A percentile compares a stretch with the other conserved stretches of the same genome.
Evolutionary conservation across 64 coral and sea anemone species (phyloP).

Genomic region (Cladopsammia gracilis): DNA sequence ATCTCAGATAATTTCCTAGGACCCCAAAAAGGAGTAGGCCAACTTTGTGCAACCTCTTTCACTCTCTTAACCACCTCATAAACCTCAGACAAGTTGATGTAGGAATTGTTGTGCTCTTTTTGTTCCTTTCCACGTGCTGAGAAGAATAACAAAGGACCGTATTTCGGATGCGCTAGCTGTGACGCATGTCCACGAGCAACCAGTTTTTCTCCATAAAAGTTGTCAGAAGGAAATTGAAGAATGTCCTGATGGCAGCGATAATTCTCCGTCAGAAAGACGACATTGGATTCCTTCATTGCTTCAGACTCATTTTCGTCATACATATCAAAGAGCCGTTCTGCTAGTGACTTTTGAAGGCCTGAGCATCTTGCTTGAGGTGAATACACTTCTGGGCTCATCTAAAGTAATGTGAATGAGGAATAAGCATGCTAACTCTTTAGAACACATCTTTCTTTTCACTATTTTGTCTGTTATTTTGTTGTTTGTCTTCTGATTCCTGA

Average conservation of each 20-base stretch:
- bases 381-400: constrained; percentile 79
- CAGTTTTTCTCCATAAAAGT: constrained; percentile 73
- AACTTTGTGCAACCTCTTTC: constrained; percentile 43
- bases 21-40: constrained; percentile 47
- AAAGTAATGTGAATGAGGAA: background rate
- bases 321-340: constrained; percentile 62
- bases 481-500: too few species aligned
- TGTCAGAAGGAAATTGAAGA: constrained; percentile 73
- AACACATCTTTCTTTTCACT: too few species aligned
- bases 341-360: constrained; percentile 55
- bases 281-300: background rate
- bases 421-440: too few species aligned
- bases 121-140: constrained; percentile 51
- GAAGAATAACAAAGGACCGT: constrained; percentile 64
- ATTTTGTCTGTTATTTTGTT: too few species aligned
- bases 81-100: constrained; percentile 56
- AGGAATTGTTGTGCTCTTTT: constrained; percentile 56
- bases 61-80: constrained; percentile 60
- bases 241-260: constrained; percentile 83
- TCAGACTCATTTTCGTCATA: background rate
- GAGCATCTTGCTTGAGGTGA: background rate
- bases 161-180: constrained; percentile 56
- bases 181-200: constrained; percentile 38
- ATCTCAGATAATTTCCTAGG: constrained; percentile 34
- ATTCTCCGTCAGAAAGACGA: constrained; percentile 82